Conservation (phyloP, 2,888 invertebrate species). For the Drosophila algonquin region DNA sequence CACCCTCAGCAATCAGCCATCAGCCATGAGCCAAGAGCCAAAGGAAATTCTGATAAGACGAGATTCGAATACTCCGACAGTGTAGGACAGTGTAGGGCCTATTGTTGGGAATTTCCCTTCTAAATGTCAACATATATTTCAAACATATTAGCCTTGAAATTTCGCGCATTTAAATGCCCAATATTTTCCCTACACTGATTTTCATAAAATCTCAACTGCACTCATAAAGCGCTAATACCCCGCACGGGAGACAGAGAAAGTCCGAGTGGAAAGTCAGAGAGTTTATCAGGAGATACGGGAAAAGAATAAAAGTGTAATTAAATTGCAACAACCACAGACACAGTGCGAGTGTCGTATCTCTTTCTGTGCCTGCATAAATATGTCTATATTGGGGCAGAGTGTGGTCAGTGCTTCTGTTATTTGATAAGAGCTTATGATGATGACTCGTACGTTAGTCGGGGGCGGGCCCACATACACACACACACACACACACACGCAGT, state of each 20-base stretch:
- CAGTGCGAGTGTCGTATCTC: neutral
- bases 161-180: too few relatives aligned
- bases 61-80: slow-evolving; percentile 2
- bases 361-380: slow-evolving; percentile 6
- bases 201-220: neutral
- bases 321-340: slow-evolving; percentile 49
- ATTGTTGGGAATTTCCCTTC: too few relatives aligned
- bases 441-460: slow-evolving; percentile 54
- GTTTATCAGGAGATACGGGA: slow-evolving; percentile 10
- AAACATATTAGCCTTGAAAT: neutral
- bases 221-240: slow-evolving; percentile 2
- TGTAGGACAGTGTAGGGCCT: too few relatives aligned
- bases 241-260: slow-evolving; percentile 1
- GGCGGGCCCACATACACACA: slow-evolving; percentile 16
- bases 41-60: neutral
- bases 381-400: slow-evolving; percentile 38
- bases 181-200: too few relatives aligned
- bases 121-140: neutral
- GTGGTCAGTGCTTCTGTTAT: slow-evolving; percentile 49
- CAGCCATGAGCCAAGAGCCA: slow-evolving; percentile 4
- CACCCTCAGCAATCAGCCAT: slow-evolving; percentile 6
- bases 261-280: neutral
- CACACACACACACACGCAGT: slow-evolving; percentile 7
- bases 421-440: slow-evolving; percentile 65
- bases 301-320: slow-evolving; percentile 51